Base-by-base conservation (phyloP, 1,140 invertebrate species). In the Papilio xuthus region DNA sequence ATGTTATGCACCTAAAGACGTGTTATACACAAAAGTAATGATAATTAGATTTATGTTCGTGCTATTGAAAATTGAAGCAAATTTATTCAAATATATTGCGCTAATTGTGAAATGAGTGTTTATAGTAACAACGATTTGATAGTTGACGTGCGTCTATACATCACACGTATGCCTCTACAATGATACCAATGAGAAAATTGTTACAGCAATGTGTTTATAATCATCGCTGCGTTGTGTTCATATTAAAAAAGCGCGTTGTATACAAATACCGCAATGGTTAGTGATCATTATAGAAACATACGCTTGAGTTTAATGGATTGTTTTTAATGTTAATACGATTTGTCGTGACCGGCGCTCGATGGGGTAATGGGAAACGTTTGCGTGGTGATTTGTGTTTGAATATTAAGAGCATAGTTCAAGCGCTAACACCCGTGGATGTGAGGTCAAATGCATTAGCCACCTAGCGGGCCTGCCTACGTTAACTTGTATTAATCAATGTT, bases 361-460 rank as follows among this genome's bases (percentile, higher is more conserved):
- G 83, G 73, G 87, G 86, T 90, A 86, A 90, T 93, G 89, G 90
- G 88, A 92, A 90, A 86, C 78, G 83, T 85, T 87, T 86, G 82
- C 83, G 47, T 87, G 85, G 87, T 92, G 89, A 93, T 93, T 92
- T 88, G 90, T 91, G 87, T 85, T 80, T 85, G 80, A 87, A 85
- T 89, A 92, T 92, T 92, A 91, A 88, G 90, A 91, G 90, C 90
- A 86, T 86, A 89, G 92, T 90, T 92, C 90, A 92, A 91, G 89
- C 77, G 89, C 88, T 91, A 91, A 92, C 89, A 91, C 88, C 84
- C 84, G 85, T 84, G 79, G 83, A 88, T 88, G 86, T 73, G 86
- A 82, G 92, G 92, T 93, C 90, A 92, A 92, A 92, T 88, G 82
- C 92, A 93, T 93, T 93, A 93, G 91, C 90, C 90, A 92, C 90